Evolutionary conservation across 2,797 vertebrate species (phyloP).

Genomic region (Heteromormyrus szaboi): DNA sequence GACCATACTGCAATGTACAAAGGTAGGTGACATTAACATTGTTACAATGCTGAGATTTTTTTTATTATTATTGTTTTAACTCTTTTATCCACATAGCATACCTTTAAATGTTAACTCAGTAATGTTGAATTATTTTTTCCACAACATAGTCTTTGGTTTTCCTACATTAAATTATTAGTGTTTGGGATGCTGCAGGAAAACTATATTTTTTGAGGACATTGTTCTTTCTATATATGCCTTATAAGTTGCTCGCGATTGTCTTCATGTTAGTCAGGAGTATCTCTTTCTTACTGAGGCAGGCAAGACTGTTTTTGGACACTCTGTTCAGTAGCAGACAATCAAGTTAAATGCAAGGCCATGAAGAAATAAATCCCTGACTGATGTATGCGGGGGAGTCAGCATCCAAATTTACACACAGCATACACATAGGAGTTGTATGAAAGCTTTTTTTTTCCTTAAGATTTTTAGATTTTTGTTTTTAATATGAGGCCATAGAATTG

Average conservation of each 20-base stretch:
- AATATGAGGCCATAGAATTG: slow-evolving; percentile 11
- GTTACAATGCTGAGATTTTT: slow-evolving; percentile 35
- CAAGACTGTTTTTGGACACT: neutral
- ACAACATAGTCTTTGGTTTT: slow-evolving; percentile 24
- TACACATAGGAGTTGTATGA: slow-evolving; percentile 9
- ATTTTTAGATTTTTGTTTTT: slow-evolving; percentile 10
- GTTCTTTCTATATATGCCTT: slow-evolving; percentile 1
- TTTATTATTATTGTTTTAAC: neutral
- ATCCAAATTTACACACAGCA: neutral
- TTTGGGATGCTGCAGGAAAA: slow-evolving; percentile 6
- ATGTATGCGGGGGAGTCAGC: neutral
- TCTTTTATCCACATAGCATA: slow-evolving; percentile 22
- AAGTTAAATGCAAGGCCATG: neutral
- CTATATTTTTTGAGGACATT: neutral
- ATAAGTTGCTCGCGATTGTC: slow-evolving; percentile 19
- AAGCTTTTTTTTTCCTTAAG: slow-evolving; percentile 2
- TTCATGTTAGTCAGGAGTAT: slow-evolving; percentile 7
- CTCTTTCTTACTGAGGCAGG: neutral
- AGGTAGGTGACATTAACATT: slow-evolving; percentile 39
- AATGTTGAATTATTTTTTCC: slow-evolving; percentile 10
- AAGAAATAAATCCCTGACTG: slow-evolving; percentile 3
- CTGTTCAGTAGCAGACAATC: slow-evolving; percentile 14
- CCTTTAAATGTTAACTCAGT: slow-evolving; percentile 19
- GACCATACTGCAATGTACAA: slow-evolving; percentile 40
- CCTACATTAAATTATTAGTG: slow-evolving; percentile 20